Base-by-base conservation (phyloP, 2,113 vertebrate genomes). In the Mixornis gularis region DNA sequence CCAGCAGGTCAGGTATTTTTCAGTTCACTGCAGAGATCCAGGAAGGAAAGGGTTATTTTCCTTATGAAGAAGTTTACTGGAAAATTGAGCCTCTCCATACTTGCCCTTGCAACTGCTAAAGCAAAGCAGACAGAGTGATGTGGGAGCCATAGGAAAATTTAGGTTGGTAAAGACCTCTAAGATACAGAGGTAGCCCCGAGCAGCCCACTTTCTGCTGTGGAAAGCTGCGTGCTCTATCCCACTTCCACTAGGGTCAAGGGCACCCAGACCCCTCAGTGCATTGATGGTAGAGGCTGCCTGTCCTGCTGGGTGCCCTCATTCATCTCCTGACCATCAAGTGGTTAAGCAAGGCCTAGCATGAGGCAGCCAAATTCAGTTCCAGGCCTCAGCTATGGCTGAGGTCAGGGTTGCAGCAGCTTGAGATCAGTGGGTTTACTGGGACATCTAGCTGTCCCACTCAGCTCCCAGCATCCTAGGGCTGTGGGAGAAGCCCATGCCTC, bases 231-330 rank as follows among this genome's bases (percentile, higher is more conserved):
- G 21, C 34, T 21, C 2, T 22, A 38, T 43, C 24, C 24, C 8
- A 1, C 34, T 82, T 27, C 24, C 6, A 10, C 10, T 5, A 13
- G 4, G 7, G 6, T 4, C 0, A 0, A 62, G 34, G 15, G 59
- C 25, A 21, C 7, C 6, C 0, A 0, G 10, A 5, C 2, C 5
- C 8, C 13, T 9, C 6, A 43, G n/a, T 44, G 21, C 24, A 38
- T 7, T 3, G 2, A 3, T 0, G 2, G 20, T 1, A 1, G 2
- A 71, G 29, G 14, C 24, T 1, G 0, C 5, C 25, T 60, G 40
- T n/a, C 26, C 22, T 51, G 1, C 13, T 68, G 19, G 11, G 11
- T 4, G 26, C 16, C 12, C 8, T 66, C 8, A 7, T 43, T 46
- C 17, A 5, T n/a, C 30, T n/a, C 10, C 44, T 51, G 12, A 21